Conservation (phyloP, 2,888 invertebrate genomes). For the Scelioninae gen. 1 region DNA sequence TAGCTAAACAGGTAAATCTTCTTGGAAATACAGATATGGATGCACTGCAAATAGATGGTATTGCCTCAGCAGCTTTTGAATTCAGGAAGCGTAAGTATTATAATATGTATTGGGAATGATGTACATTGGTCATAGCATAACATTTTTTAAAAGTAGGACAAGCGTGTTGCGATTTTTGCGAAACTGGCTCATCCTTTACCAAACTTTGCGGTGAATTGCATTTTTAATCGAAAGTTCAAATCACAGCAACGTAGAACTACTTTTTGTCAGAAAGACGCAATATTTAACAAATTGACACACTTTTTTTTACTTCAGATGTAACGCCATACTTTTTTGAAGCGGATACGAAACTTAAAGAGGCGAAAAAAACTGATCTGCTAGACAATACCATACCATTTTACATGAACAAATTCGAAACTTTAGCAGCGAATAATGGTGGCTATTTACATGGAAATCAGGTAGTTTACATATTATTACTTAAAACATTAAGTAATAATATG, state of each 20-base stretch:
- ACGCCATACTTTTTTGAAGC: constrained; percentile 75
- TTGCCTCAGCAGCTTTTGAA: constrained; percentile 77
- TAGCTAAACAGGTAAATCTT: constrained; percentile 78
- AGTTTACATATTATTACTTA: constrained; percentile 22
- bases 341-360: constrained; percentile 74
- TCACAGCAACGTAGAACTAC: too few relatives aligned
- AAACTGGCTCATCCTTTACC: too few relatives aligned
- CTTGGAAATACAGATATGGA: constrained; percentile 79
- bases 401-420: constrained; percentile 76
- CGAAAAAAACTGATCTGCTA: constrained; percentile 75
- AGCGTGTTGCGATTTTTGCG: constrained; percentile 49
- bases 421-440: constrained; percentile 76
- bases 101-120: constrained; percentile 59
- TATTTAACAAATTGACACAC: background rate
- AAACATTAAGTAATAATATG: background rate
- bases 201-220: too few relatives aligned
- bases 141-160: constrained; percentile 45
- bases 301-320: constrained; percentile 65
- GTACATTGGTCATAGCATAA: constrained; percentile 29
- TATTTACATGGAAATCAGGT: constrained; percentile 79
- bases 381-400: constrained; percentile 76
- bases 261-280: too few relatives aligned
- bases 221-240: too few relatives aligned
- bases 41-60: constrained; percentile 76
- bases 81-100: constrained; percentile 77